Evolutionary conservation across 1,140 invertebrate species (phyloP), one percentile per base, ranked within the genome.

Genomic region (silkworm (Bombyx mori)): DNA sequence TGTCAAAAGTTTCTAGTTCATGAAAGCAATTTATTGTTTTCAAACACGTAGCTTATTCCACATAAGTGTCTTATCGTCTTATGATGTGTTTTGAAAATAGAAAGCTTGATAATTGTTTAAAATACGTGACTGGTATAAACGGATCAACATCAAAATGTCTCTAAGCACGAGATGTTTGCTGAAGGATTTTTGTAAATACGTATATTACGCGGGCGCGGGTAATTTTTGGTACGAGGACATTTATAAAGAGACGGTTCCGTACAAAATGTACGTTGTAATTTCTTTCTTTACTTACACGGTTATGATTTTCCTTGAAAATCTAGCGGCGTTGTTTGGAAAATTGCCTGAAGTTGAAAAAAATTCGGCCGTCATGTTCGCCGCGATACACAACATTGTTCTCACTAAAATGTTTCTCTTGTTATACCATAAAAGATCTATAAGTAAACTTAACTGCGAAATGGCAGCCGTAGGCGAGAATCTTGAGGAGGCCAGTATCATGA

Each of bases 341-440:
- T 86, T 84, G 62, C 79, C 81, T 54, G 72, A 79, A 65, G 77
- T 86, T 52, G 81, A 82, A 64, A 81, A 82, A 62, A 81, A 82
- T 60, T 86, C 81, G 22, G 73, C 80, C 10, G 71, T 79, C 42
- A 86, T 83, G 82, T 86, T 83, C 54, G 62, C 79, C 6, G 82
- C 76, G 43, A 80, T 84, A 58, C 82, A 86, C 55, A 77, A 82
- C 57, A 82, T 84, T 54, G 80, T 86, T 43, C 68, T 86, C n/a
- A 64, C 73, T 50, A 86, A 84, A 74, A 82, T 80, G 75, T 78
- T 72, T 62, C 61, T 82, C 0, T 55, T 83, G 43, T 62, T 75
- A 48, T 79, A 79, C 63, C 69, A 81, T 52, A 86, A 86, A 59
- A 57, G 63, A 50, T 82, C 82, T 54, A 82, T 86, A 69, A 82